Conservation (phyloP, 2,113 vertebrate species). For the Rhombomys opimus region DNA sequence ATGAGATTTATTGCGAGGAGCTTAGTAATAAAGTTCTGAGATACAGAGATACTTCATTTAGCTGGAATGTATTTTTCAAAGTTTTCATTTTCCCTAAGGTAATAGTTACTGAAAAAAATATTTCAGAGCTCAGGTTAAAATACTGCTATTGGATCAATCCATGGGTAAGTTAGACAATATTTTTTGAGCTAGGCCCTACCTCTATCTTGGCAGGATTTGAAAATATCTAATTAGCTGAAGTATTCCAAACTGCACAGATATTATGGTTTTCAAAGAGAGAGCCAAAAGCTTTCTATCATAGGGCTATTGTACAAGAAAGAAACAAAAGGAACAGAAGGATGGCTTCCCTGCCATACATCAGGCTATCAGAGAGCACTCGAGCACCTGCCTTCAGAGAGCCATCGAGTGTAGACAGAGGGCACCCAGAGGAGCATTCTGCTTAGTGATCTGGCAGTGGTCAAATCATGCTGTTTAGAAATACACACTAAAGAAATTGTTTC, state of each 20-base stretch:
- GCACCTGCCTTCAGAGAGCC: not conserved
- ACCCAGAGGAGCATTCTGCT: not conserved
- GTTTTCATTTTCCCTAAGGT: conserved; percentile 52
- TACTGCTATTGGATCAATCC: conserved; percentile 36
- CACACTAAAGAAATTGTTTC: not conserved
- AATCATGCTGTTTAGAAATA: conserved; percentile 43
- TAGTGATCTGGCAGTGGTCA: not conserved
- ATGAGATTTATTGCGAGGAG: conserved; percentile 18
- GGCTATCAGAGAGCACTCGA: not conserved
- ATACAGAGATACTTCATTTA: conserved; percentile 30
- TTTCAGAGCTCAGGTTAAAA: conserved; percentile 65
- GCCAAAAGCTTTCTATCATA: conserved; percentile 57
- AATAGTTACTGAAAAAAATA: conserved; percentile 48
- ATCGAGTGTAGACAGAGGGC: not conserved
- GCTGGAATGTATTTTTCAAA: conserved; percentile 45
- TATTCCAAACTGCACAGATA: conserved; percentile 51
- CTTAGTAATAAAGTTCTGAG: conserved; percentile 50
- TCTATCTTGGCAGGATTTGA: conserved; percentile 56
- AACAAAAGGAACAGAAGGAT: conserved; percentile 31
- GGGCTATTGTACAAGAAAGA: conserved; percentile 16
- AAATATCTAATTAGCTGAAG: conserved; percentile 63
- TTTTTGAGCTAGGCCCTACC: conserved; percentile 11
- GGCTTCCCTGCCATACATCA: not conserved
- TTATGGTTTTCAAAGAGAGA: conserved; percentile 31
- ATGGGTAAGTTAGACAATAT: conserved; percentile 42